Conservation (phyloP, 2,888 invertebrate species). For the Agrilus biguttatus region DNA sequence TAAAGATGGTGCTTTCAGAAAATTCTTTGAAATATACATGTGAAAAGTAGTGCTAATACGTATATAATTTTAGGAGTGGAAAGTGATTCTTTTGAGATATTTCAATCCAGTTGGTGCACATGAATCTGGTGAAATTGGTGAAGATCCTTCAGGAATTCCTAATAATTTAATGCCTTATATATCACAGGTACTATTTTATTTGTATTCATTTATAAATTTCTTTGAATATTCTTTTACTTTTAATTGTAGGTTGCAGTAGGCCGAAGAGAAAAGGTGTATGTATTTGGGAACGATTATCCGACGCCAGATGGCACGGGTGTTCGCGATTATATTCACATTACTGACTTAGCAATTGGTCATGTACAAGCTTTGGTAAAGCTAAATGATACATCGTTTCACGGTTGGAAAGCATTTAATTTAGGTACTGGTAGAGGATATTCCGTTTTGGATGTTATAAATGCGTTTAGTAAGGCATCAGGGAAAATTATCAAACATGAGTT, state of each 20-base stretch:
- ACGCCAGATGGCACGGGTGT: slow-evolving; percentile 84
- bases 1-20: too few species aligned
- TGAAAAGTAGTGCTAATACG: neutral
- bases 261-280: slow-evolving; percentile 51
- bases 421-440: slow-evolving; percentile 81
- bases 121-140: slow-evolving; percentile 75
- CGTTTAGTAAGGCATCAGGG: slow-evolving; percentile 65
- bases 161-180: slow-evolving; percentile 93
- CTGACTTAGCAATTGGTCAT: slow-evolving; percentile 81
- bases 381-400: slow-evolving; percentile 36
- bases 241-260: slow-evolving; percentile 67
- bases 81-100: slow-evolving; percentile 71
- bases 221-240: slow-evolving; percentile 3
- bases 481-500: slow-evolving; percentile 57
- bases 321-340: slow-evolving; percentile 78
- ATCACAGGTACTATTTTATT: slow-evolving; percentile 42
- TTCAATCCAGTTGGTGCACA: slow-evolving; percentile 96
- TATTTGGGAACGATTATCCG: slow-evolving; percentile 79
- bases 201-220: slow-evolving; percentile 1
- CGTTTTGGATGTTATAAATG: slow-evolving; percentile 71
- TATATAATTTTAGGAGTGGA: slow-evolving; percentile 46
- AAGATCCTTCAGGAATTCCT: slow-evolving; percentile 81
- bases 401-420: slow-evolving; percentile 70
- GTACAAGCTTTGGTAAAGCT: slow-evolving; percentile 67
- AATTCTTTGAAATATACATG: too few species aligned